Conservation (phyloP, 2,113 vertebrate species). For the rat (Rattus norvegicus) region GRCr8 NC_086039.1:111875001-111875500, state of each 20-base stretch:
- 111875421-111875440: neutral
- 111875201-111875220: neutral
- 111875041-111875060: neutral
- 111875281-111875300: neutral
- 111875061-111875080: neutral
- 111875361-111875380: neutral
- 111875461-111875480: neutral
- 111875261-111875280: neutral
- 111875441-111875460: neutral
- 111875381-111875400: neutral
- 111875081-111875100: neutral
- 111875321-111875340: neutral
- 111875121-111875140: neutral
- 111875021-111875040: neutral
- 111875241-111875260: neutral
- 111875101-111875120: neutral
- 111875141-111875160: neutral
- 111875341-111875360: neutral
- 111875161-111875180: slow-evolving; percentile 38
- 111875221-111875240: neutral
- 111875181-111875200: neutral
- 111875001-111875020: neutral
- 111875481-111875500: too few species aligned
- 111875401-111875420: neutral
- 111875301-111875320: neutral